Percentiles rank a stretch among this genome's conserved stretches.
Evolutionary conservation across 1,140 invertebrate genomes (phyloP).

Genomic region (Galendromus occidentalis): DNA sequence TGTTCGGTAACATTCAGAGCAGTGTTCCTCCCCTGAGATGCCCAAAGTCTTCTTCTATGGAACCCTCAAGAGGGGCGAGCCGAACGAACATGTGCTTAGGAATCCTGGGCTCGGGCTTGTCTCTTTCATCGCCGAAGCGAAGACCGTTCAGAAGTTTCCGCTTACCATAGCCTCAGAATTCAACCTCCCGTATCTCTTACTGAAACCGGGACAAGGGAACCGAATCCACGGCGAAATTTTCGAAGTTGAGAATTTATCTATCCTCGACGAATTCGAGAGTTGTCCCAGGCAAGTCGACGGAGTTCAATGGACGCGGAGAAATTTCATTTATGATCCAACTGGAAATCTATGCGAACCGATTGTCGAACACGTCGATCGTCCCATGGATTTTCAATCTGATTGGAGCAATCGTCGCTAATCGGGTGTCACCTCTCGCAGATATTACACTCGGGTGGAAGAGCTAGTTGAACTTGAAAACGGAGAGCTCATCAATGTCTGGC

Average conservation of each 20-base stretch:
- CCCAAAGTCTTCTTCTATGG: constrained; percentile 68
- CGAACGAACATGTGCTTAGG: constrained; percentile 53
- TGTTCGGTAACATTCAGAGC: no score
- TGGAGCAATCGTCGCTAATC: no score
- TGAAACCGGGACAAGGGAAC: constrained; percentile 42
- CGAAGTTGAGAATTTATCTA: constrained; percentile 51
- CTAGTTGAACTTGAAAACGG: background rate
- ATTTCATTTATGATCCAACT: no score
- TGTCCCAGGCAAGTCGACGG: constrained; percentile 45
- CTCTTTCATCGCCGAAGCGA: constrained; percentile 44
- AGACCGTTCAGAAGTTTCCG: constrained; percentile 48
- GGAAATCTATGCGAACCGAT: no score
- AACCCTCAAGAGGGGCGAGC: constrained; percentile 62
- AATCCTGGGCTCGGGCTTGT: constrained; percentile 42
- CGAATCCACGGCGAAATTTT: constrained; percentile 56
- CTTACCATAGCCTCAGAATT: constrained; percentile 66
- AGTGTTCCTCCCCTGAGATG: no score
- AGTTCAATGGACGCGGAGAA: no score
- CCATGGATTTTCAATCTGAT: no score
- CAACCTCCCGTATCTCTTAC: constrained; percentile 67
- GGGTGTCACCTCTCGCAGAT: no score
- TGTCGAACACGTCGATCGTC: no score
- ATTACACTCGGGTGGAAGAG: background rate
- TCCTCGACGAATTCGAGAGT: constrained; percentile 62
- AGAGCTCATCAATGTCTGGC: constrained; percentile 37